Conservation (phyloP, 2,888 invertebrate species). For the Melanargia galathea region DNA sequence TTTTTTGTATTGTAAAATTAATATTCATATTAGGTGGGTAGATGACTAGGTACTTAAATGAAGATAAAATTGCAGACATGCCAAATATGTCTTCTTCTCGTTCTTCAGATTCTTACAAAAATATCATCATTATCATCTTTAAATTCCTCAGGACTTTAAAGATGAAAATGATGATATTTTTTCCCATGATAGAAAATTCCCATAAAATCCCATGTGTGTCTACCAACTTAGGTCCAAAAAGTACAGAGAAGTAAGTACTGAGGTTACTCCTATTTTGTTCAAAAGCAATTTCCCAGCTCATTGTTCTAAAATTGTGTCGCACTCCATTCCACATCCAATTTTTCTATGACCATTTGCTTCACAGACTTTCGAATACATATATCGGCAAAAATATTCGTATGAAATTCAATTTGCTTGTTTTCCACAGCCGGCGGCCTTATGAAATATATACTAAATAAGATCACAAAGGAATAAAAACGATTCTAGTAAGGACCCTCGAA, state of each 20-base stretch:
- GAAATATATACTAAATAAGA: conserved; percentile 27
- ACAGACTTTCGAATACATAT: conserved; percentile 55
- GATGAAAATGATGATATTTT: too few relatives aligned
- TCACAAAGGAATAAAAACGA: conserved; percentile 29
- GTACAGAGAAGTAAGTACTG: conserved; percentile 12
- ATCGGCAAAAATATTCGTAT: conserved; percentile 49
- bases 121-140: not conserved
- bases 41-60: too few relatives aligned
- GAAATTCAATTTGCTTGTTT: conserved; percentile 29
- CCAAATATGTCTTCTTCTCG: too few relatives aligned
- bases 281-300: conserved; percentile 72
- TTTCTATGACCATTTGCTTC: conserved; percentile 53
- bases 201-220: too few relatives aligned
- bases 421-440: conserved; percentile 20
- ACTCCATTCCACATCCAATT: conserved; percentile 47
- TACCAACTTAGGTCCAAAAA: conserved; percentile 4
- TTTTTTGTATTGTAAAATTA: too few relatives aligned
- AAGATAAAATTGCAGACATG: too few relatives aligned
- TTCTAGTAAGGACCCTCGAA: conserved; percentile 18
- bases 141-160: not conserved
- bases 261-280: conserved; percentile 45
- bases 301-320: conserved; percentile 72
- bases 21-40: too few relatives aligned
- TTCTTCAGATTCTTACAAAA: too few relatives aligned
- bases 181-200: too few relatives aligned